Base-by-base conservation (phyloP, 1,140 invertebrate species). In the Apis dorsata region DNA sequence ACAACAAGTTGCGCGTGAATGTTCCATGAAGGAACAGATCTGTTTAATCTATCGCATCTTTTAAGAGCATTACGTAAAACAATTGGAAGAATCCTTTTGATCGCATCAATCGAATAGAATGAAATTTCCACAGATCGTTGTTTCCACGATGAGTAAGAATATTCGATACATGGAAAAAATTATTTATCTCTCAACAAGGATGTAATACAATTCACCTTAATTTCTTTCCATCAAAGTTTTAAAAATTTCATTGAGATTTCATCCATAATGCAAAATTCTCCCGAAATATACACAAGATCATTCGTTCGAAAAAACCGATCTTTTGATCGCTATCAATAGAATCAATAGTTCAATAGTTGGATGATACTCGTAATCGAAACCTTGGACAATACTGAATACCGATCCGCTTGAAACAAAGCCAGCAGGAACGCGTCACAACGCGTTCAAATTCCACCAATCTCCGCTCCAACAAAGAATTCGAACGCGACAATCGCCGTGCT, bases 291-390 rank as follows among this genome's bases (percentile, higher is more conserved):
- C 5, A 44, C 34, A 44, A 44, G 34, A 44, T 44, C 34, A 1
- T 13, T 12, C 8, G 1, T 53, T 10, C 11, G 51, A 5, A 53
- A 12, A 53, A 11, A 53, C 53, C 1, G 34, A 7, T 44, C 34
- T 34, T 34, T 34, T 3, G 0, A 44, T 44, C 5, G 55, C 13
- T 15, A 85, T 81, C 79, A n/a, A 24, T 24, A 24, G 85, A 85
- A 84, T 88, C 89, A 90, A 89, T 81, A 84, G 80, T 59, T 88
- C 89, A 90, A 89, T 81, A 84, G 80, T 59, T 81, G 91, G 90
- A 91, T 91, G 90, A 90, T 91, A 89, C 87, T 90, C 88, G 78
- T 75, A 57, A 82, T 88, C 85, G 89, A 88, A 74, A 69, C 80
- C 86, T 86, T 83, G 60, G 34, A 66, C 53, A 65, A 34, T 49